These are phyloP conservation scores for Clistopyga incitator DNA, from an alignment of 2,888 invertebrate species.

Conservation along the genomic window DNA sequence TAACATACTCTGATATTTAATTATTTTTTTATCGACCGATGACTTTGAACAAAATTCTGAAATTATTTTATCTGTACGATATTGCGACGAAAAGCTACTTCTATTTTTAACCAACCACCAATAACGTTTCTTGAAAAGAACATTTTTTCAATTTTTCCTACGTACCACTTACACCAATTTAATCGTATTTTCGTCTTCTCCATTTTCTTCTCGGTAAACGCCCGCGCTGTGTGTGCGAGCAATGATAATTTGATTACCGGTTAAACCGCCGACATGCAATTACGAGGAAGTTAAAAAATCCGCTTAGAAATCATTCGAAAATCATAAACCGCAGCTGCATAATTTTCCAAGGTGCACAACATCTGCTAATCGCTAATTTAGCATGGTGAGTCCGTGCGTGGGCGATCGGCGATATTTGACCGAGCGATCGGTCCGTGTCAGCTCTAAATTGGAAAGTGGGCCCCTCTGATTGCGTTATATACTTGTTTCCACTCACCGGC, in stretches of 20 bases:
- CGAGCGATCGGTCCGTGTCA: slow-evolving; percentile 17
- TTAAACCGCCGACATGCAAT: slow-evolving; percentile 17
- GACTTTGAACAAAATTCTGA: too few species aligned
- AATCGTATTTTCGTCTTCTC: slow-evolving; percentile 22
- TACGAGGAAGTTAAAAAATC: slow-evolving; percentile 26
- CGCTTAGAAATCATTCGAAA: slow-evolving; percentile 34
- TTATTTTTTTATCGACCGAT: too few species aligned
- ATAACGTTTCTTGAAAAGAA: too few species aligned
- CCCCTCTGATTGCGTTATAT: slow-evolving; percentile 39
- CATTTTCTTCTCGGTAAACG: not conserved
- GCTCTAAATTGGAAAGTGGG: slow-evolving; percentile 46
- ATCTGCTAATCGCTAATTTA: not conserved
- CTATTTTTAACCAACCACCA: too few species aligned
- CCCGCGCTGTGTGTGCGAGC: slow-evolving; percentile 17
- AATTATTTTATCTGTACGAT: too few species aligned
- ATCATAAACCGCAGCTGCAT: slow-evolving; percentile 28
- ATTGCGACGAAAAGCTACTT: too few species aligned
- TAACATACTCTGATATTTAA: too few species aligned
- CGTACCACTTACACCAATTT: too few species aligned
- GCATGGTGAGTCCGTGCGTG: not conserved
- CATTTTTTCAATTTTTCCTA: too few species aligned
- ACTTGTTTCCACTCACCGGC: slow-evolving; percentile 10
- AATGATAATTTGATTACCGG: slow-evolving; percentile 47
- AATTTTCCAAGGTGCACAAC: not conserved
- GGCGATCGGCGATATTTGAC: slow-evolving; percentile 20